Evolutionary conservation across 2,797 vertebrate genomes (phyloP).

Genomic region (Chaetodon trifasciatus): DNA sequence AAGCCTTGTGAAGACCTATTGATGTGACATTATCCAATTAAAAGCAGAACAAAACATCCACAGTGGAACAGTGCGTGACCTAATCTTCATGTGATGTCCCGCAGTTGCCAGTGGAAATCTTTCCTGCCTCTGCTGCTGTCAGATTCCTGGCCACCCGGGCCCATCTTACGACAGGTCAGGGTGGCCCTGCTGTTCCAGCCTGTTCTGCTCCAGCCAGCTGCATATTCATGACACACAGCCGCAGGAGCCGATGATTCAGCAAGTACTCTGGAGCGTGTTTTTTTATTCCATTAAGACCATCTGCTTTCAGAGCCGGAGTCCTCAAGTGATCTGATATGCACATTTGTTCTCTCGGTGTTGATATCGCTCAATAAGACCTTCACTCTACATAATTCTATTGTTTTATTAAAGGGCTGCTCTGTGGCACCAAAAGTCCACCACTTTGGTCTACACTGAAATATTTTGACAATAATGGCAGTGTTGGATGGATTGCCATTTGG

Average conservation of each 20-base stretch:
- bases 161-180: not conserved
- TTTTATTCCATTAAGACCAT: conserved; percentile 20
- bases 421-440: too few relatives aligned
- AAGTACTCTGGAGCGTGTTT: not conserved
- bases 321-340: conserved; percentile 16
- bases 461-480: not conserved
- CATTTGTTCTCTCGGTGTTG: not conserved
- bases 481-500: not conserved
- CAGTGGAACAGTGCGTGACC: conserved; percentile 7
- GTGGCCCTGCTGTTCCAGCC: conserved; percentile 35
- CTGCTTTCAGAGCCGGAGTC: conserved; percentile 18
- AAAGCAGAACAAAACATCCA: not conserved
- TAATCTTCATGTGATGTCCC: not conserved
- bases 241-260: conserved; percentile 30
- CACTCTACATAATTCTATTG: not conserved
- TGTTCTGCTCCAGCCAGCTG: conserved; percentile 39
- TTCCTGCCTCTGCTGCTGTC: conserved; percentile 26
- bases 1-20: not conserved
- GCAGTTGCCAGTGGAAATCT: conserved; percentile 6
- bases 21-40: conserved; percentile 16
- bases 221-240: conserved; percentile 25
- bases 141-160: conserved; percentile 2
- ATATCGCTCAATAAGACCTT: conserved; percentile 14
- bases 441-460: not conserved
- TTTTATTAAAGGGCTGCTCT: not conserved